Conservation (phyloP, 2,113 vertebrate species). For the Ondatra zibethicus region DNA sequence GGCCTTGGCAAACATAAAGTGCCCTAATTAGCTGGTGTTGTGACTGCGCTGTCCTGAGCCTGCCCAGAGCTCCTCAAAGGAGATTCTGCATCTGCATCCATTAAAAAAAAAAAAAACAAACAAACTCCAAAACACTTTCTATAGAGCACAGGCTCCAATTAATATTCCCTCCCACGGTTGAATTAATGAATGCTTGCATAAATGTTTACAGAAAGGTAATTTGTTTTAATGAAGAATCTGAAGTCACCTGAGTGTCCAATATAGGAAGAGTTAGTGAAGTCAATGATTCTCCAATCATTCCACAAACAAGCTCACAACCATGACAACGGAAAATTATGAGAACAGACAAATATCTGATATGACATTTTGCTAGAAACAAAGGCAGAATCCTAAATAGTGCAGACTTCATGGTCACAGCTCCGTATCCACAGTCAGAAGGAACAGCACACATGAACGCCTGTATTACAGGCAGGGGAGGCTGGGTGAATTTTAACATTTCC, state of each 20-base stretch:
- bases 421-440: not conserved
- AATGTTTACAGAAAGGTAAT: slow-evolving; percentile 45
- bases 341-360: not conserved
- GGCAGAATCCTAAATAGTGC: not conserved
- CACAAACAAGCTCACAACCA: not conserved
- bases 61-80: not conserved
- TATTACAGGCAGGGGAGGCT: not conserved
- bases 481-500: not conserved
- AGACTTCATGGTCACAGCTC: not conserved
- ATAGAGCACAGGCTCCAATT: not conserved
- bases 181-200: not conserved
- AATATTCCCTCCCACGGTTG: not conserved
- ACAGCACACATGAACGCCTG: not conserved
- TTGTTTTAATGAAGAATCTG: slow-evolving; percentile 52
- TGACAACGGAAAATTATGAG: slow-evolving; percentile 33
- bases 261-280: not conserved
- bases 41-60: not conserved
- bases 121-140: not conserved
- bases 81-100: not conserved
- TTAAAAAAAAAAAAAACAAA: not conserved
- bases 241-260: slow-evolving; percentile 33
- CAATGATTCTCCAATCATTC: not conserved
- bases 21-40: not conserved
- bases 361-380: not conserved
- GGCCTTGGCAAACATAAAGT: not conserved